These are phyloP conservation scores for Phoenicopterus ruber DNA, from an alignment of 2,113 vertebrate species.

Conservation along the genomic window DNA sequence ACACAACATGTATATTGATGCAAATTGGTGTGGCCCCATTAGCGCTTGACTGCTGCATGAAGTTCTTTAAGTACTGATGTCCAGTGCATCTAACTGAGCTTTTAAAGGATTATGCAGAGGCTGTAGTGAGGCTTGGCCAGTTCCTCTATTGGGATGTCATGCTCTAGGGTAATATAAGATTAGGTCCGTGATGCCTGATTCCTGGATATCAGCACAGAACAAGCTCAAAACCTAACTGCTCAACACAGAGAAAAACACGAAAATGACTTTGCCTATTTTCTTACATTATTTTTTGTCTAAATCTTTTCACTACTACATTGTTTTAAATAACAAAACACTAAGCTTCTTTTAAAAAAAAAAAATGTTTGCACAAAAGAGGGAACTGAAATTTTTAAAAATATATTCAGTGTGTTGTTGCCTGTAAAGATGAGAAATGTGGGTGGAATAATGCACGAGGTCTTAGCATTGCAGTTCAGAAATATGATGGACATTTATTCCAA, in stretches of 20 bases:
- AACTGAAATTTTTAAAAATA: neutral
- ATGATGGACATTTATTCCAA: neutral
- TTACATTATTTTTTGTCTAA: neutral
- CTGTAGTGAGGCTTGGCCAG: neutral
- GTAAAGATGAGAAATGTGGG: neutral
- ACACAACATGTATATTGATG: neutral
- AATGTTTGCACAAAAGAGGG: neutral
- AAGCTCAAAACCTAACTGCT: neutral
- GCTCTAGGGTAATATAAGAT: neutral
- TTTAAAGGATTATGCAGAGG: neutral
- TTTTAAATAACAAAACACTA: neutral
- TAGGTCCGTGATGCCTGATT: neutral
- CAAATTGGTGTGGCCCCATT: neutral
- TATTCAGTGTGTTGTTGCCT: neutral
- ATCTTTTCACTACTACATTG: neutral
- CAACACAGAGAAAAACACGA: neutral
- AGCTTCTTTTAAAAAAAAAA: neutral
- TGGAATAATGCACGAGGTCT: neutral
- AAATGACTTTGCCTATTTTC: neutral
- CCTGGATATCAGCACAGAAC: neutral
- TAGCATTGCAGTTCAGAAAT: neutral
- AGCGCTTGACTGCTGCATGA: rapidly evolving
- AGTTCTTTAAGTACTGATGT: neutral
- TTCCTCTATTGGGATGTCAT: neutral
- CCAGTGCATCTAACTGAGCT: neutral